Evolutionary conservation across 1,140 invertebrate genomes (phyloP).

Genomic region (Ceratina calcarata): DNA sequence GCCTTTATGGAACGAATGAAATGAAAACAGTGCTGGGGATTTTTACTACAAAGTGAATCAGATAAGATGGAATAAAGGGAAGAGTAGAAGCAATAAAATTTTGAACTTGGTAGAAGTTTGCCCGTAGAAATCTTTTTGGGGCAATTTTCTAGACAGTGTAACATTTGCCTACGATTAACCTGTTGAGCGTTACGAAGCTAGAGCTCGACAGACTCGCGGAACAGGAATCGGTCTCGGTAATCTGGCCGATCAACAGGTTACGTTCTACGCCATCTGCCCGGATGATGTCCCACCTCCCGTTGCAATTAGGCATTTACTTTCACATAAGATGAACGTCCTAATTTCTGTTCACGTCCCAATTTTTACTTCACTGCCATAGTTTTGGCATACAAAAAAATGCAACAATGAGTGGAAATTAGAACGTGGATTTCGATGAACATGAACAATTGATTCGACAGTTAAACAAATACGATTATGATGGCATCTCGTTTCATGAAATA

Average conservation of each 20-base stretch:
- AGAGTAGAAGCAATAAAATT: not conserved
- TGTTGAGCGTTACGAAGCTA: constrained; percentile 54
- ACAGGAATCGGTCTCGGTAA: constrained; percentile 53
- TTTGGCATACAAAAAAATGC: too few relatives aligned
- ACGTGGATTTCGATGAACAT: too few relatives aligned
- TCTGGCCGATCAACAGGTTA: constrained; percentile 60
- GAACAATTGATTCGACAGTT: too few relatives aligned
- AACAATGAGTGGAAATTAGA: not conserved
- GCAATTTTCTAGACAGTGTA: constrained; percentile 36
- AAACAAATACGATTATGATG: too few relatives aligned
- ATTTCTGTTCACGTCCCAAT: too few relatives aligned
- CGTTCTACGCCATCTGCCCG: constrained; percentile 17
- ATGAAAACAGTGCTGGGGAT: not conserved
- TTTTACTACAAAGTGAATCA: not conserved
- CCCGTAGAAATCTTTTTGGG: constrained; percentile 7
- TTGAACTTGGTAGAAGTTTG: not conserved
- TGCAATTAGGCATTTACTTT: not conserved
- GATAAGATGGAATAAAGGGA: not conserved
- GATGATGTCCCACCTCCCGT: not conserved
- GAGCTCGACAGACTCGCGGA: constrained; percentile 38
- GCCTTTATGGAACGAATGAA: not conserved
- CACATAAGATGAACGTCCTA: not conserved
- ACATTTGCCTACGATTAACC: constrained; percentile 54
- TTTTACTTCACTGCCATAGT: too few relatives aligned
- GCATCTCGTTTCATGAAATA: too few relatives aligned